Conservation (phyloP, 2,113 vertebrate species). For the Lophius piscatorius region DNA sequence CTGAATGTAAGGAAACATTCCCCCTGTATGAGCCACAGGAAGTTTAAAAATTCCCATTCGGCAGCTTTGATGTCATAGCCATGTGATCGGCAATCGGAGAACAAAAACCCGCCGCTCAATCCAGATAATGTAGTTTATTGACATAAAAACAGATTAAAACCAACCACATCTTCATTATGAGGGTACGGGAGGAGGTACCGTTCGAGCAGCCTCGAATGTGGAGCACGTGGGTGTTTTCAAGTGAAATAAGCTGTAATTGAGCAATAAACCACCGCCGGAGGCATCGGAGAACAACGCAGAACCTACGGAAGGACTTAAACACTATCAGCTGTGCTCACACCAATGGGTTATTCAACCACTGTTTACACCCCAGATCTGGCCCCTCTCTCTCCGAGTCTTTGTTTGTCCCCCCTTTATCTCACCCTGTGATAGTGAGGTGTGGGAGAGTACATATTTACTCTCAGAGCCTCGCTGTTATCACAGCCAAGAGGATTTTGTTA, state of each 20-base stretch:
- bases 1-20: too few species aligned
- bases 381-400: constrained; percentile 32
- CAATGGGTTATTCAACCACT: constrained; percentile 74
- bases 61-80: too few species aligned
- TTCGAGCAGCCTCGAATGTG: too few species aligned
- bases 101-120: too few species aligned
- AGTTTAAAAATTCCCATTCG: too few species aligned
- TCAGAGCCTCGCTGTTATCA: constrained; percentile 44
- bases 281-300: constrained; percentile 72
- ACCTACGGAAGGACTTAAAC: constrained; percentile 79
- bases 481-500: constrained; percentile 26
- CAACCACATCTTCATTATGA: constrained; percentile 10
- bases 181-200: too few species aligned
- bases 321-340: constrained; percentile 87
- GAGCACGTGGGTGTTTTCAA: constrained; percentile 73
- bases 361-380: constrained; percentile 62
- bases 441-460: constrained; percentile 72
- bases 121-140: too few species aligned
- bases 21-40: too few species aligned
- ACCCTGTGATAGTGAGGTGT: constrained; percentile 47
- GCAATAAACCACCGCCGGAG: constrained; percentile 73
- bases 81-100: too few species aligned
- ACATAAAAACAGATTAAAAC: too few species aligned
- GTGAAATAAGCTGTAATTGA: constrained; percentile 81
- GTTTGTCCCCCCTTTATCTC: constrained; percentile 41